Evolutionary conservation across 2,888 invertebrate species (phyloP), one percentile per base, ranked within the genome.

Genomic region (Tetheella fluctuosa): DNA sequence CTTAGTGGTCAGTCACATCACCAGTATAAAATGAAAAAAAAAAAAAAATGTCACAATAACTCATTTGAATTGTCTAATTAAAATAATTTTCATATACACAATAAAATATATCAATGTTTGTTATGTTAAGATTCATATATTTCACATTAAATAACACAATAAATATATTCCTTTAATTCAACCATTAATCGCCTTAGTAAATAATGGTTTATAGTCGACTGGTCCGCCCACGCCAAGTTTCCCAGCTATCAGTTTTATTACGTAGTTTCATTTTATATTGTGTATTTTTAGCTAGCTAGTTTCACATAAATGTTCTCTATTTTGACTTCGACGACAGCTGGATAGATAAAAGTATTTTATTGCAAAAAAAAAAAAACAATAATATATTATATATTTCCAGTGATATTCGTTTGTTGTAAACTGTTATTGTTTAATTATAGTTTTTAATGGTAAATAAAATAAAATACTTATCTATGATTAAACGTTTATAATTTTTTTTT

Each of bases 301-400:
- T 39, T 39, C 7, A 39, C 39, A 39, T 39, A n/a, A 39, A 54
- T n/a, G 20, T 30, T 8, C 34, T 30, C 34, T 54, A 54, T 54
- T 54, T 54, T 30, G 54, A 54, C 30, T 6, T 0, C 54, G 54
- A 54, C 34, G 54, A 54, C 54, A 54, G 54, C 8, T 54, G 17
- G 17, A 8, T 15, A 54, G 30, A 20, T 54, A 30, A 30, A 54
- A 10, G 28, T 30, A 10, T 52, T 52, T 52, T 52, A 52, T 12
- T 52, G 53, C 2, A 8, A 12, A 39, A 39, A 39, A n/a, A 39
- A n/a, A n/a, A 39, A n/a, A n/a, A n/a, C 5, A n/a, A 6, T 5
- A 37, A 15, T 15, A 37, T 15, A 4, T 15, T 4, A 37, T 15
- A 37, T 15, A 15, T 37, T 37, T 37, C 15, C 3, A 15, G 37